phyloP scores from a whole-genome alignment of 2,797 vertebrate species.

The Vultur gryphus region DNA sequence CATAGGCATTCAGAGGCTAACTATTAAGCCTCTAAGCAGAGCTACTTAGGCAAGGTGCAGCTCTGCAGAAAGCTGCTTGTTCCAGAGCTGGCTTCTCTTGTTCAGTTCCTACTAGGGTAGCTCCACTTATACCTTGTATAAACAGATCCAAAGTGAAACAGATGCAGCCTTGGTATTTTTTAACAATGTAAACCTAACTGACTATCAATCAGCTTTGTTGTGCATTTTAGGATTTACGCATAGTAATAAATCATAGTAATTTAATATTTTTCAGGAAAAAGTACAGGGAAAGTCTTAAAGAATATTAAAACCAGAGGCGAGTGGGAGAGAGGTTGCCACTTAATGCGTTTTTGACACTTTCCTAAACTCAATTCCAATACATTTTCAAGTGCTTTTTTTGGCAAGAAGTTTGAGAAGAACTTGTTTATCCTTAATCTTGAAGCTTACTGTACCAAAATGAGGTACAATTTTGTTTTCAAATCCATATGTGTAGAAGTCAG shows the following conservation, averaged over 20 bases:
- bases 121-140: not conserved
- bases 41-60: not conserved
- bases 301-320: not conserved
- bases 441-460: not conserved
- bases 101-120: not conserved
- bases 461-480: not conserved
- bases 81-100: not conserved
- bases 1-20: not conserved
- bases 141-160: not conserved
- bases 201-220: not conserved
- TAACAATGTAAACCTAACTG: not conserved
- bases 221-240: not conserved
- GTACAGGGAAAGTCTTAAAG: not conserved
- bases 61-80: not conserved
- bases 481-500: not conserved
- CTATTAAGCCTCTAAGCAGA: not conserved
- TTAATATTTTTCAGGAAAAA: not conserved
- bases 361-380: not conserved
- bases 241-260: not conserved
- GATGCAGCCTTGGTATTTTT: not conserved
- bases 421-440: not conserved
- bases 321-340: not conserved
- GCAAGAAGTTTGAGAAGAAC: not conserved
- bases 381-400: not conserved
- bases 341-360: not conserved